A percentile compares a stretch with the other conserved stretches of the same genome.
phyloP scores from a whole-genome alignment of 1,140 invertebrate species.

The Drosophila mayri region DNA sequence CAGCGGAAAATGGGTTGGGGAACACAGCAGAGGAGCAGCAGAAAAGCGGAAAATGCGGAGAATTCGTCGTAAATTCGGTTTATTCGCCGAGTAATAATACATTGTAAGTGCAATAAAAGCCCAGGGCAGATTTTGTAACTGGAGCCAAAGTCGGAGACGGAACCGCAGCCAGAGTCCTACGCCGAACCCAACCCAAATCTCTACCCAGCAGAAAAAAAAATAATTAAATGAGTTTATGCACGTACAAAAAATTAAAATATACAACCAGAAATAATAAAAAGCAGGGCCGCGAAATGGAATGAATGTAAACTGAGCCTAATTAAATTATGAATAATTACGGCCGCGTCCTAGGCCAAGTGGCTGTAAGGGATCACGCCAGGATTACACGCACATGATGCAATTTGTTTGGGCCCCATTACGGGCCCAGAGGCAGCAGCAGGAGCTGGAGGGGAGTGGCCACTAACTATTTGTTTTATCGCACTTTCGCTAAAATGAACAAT shows the following conservation, averaged over 20 bases:
- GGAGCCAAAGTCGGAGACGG: background rate
- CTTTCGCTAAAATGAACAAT: slow-evolving; percentile 80
- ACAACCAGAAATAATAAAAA: slow-evolving; percentile 63
- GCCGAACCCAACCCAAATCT: slow-evolving; percentile 33
- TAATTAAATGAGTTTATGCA: slow-evolving; percentile 84
- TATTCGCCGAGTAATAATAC: slow-evolving; percentile 54
- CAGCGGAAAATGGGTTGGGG: slow-evolving; percentile 7
- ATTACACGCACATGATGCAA: slow-evolving; percentile 82
- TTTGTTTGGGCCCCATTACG: slow-evolving; percentile 74
- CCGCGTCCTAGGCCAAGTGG: slow-evolving; percentile 48
- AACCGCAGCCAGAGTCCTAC: background rate
- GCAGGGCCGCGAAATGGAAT: slow-evolving; percentile 44
- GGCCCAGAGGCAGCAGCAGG: background rate
- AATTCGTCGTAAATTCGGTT: slow-evolving; percentile 62
- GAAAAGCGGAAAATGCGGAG: slow-evolving; percentile 19
- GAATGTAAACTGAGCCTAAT: slow-evolving; percentile 84
- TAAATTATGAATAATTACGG: slow-evolving; percentile 84
- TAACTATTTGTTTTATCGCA: slow-evolving; percentile 84
- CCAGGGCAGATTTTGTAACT: slow-evolving; percentile 37
- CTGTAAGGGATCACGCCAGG: slow-evolving; percentile 60
- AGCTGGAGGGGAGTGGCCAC: slow-evolving; percentile 21
- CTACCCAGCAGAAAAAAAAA: slow-evolving; percentile 43
- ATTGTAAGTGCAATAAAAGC: slow-evolving; percentile 66
- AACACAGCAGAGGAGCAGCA: slow-evolving; percentile 13
- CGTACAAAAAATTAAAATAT: slow-evolving; percentile 67